These are phyloP conservation scores for Eublepharis macularius DNA, from an alignment of 2,113 vertebrate genomes.

Conservation along the genomic window DNA sequence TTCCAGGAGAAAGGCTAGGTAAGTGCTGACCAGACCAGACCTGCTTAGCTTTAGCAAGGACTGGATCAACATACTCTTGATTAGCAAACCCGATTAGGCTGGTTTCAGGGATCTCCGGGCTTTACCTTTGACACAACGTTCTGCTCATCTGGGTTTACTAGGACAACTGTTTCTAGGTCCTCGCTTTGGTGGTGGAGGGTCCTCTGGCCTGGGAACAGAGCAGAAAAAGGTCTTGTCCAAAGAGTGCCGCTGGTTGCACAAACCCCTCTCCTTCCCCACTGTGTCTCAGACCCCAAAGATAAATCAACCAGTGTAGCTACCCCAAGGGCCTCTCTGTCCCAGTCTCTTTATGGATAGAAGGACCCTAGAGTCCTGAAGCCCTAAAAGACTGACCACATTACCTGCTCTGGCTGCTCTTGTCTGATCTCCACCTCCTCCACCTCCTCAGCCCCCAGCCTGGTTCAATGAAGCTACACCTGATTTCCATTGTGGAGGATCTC, in stretches of 20 bases:
- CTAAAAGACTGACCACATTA: not conserved
- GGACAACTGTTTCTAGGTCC: slow-evolving; percentile 85
- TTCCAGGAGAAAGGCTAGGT: too few species aligned
- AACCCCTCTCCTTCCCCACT: too few species aligned
- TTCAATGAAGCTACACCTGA: too few species aligned
- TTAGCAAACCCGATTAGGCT: not conserved
- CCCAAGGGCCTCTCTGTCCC: not conserved
- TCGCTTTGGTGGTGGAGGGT: slow-evolving; percentile 90
- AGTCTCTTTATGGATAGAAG: not conserved
- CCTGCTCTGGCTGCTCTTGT: too few species aligned
- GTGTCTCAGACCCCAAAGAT: not conserved
- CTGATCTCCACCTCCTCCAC: too few species aligned
- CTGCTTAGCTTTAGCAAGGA: not conserved
- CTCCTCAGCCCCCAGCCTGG: not conserved
- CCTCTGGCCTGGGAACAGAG: slow-evolving; percentile 84
- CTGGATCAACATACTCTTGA: not conserved
- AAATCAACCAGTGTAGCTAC: not conserved
- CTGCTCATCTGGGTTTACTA: slow-evolving; percentile 90
- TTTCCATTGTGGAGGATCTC: not conserved
- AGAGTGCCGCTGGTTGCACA: not conserved
- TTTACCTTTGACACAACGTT: slow-evolving; percentile 86
- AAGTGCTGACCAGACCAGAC: not conserved
- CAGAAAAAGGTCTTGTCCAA: slow-evolving; percentile 13
- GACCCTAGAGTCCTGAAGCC: not conserved
- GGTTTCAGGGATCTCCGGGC: not conserved